Evolutionary conservation across 2,797 vertebrate genomes (phyloP), one percentile per base, ranked within the genome.

Genomic region (Allenopithecus nigroviridis): DNA sequence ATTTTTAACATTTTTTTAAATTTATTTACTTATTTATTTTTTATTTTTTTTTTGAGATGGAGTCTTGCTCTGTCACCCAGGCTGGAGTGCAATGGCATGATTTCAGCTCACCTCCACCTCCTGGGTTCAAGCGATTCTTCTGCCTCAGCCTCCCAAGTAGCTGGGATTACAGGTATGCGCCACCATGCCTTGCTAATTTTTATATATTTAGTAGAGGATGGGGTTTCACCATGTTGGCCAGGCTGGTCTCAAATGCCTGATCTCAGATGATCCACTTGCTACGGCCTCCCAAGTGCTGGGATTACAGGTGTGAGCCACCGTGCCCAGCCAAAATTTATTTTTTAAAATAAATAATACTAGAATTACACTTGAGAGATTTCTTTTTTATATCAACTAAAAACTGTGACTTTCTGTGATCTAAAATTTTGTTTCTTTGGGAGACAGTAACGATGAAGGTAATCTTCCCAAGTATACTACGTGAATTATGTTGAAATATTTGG

Each of bases 381-480:
- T 50, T 24, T 94, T 88, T 97, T 88, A 19, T 24, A 46, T 41
- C 50, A 91, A 22, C 0, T 28, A 86, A 28, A 68, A 96, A 72
- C 5, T 59, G 11, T 33, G 90, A 21, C 1, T 90, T 92, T n/a
- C 33, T 19, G 6, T 59, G 76, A 95, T 21, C 2, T n/a, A 97
- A 98, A 95, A 87, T 50, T 75, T 16, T 97, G 14, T 21, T 91
- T 36, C 39, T 16, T 0, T 30, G 94, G 61, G 13, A 92, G 59
- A 19, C 0, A 0, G 33, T 91, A 92, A 95, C 5, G 81, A n/a
- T 46, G 39, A 96, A 96, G 39, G 28, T 30, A 64, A 86, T 74
- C 0, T 96, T 84, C 41, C 14, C 26, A 95, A 91, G 24, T 74
- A 26, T 46, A 41, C 86, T 97, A 48, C 13, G 88, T 90, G 76